Percentiles rank a stretch among this genome's conserved stretches.
Conservation (phyloP, 2,113 vertebrate genomes). For the Peucedramus taeniatus region DNA sequence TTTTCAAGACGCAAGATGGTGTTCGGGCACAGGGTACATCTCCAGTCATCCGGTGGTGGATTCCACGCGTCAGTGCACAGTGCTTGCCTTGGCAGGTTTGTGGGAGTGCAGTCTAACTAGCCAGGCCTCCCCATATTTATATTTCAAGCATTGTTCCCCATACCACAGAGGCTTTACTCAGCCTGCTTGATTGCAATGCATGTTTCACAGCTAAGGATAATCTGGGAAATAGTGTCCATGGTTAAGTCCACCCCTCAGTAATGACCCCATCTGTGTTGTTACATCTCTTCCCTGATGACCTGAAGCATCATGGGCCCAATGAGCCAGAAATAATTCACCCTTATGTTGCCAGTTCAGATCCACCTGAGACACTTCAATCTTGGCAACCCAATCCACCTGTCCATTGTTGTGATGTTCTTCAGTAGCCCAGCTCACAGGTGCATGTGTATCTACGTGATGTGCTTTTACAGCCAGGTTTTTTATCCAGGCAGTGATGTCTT, state of each 20-base stretch:
- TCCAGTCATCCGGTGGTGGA: background rate
- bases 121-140: background rate
- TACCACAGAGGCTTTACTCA: background rate
- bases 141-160: background rate
- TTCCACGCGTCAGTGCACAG: background rate
- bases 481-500: background rate
- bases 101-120: background rate
- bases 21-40: background rate
- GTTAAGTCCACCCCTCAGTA: background rate
- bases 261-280: rapidly evolving
- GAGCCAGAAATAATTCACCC: background rate
- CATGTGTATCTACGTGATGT: rapidly evolving
- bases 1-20: background rate
- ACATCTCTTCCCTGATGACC: background rate
- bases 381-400: background rate
- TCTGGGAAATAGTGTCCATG: background rate
- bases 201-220: background rate
- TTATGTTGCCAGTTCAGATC: no score
- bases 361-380: background rate
- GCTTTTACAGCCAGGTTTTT: background rate
- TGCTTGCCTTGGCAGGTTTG: background rate
- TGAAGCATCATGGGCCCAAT: background rate
- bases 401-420: background rate
- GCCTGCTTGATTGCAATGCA: background rate
- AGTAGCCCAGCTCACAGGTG: background rate